phyloP scores from a whole-genome alignment of 1,140 invertebrate species.

The Bicyclus anynana region DNA sequence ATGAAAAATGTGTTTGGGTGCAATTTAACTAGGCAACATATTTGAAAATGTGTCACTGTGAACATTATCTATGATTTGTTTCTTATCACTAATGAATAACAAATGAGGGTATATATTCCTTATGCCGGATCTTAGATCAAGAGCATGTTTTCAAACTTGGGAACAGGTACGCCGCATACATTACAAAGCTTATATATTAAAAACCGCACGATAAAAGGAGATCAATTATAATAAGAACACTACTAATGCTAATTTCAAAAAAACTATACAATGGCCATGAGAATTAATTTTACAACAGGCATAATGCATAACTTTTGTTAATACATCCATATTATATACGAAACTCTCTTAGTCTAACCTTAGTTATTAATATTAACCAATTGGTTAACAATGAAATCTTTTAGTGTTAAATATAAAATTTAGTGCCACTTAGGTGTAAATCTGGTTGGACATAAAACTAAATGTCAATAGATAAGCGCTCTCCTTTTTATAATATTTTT shows the following conservation, averaged over 20 bases:
- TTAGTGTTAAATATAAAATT: background rate
- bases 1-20: no score
- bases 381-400: background rate
- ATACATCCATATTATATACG: no score
- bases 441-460: background rate
- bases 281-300: slow-evolving; percentile 16
- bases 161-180: background rate
- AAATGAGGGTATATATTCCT: no score
- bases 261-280: slow-evolving; percentile 10
- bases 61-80: no score
- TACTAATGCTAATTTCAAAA: slow-evolving; percentile 6
- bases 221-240: slow-evolving; percentile 19
- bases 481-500: no score
- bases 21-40: no score
- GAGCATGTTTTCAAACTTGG: background rate
- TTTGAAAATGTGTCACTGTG: no score
- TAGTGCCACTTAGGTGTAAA: background rate
- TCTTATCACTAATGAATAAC: no score
- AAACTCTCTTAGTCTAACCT: background rate
- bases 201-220: slow-evolving; percentile 13
- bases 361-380: background rate
- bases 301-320: background rate
- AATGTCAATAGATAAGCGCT: no score
- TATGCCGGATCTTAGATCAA: background rate
- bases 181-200: slow-evolving; percentile 6